Base-by-base conservation (phyloP, 2,888 invertebrate genomes). In the Drosophila prostipennis region DNA sequence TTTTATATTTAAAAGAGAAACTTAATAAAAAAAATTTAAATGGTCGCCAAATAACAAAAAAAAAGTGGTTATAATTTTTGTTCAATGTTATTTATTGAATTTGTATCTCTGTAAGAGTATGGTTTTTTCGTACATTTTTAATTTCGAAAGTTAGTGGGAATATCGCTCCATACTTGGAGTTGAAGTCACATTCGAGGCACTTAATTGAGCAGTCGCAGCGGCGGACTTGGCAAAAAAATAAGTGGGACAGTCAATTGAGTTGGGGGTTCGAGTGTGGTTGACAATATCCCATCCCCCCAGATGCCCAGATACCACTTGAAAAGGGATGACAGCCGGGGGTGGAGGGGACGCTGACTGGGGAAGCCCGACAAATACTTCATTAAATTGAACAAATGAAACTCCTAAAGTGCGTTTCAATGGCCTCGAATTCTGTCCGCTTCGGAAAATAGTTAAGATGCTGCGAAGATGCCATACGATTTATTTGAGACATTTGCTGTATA, bases 181-280 rank as follows among this genome's bases (percentile, higher is more conserved):
- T 53, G 36, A 37, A 52, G 49, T 43, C 73, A 60, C 63, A 55
- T 52, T 65, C 34, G 40, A 59, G 32, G 56, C 58, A 58, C 60
- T 69, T 74, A 74, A 79, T 74, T 79, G 68, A 52, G 80, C 80
- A 82, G 65, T 79, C 61, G 36, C 67, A 61, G 49, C 69, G 64
- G 53, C 71, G 52, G 6, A 29, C 19, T 37, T 53, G 46, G 60
- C 69, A 46, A 60, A 53, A 53, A 60, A 46, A 26, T 29, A 45
- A 55, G 32, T 53, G 39, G 46, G 36, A 59, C 58, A 63, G 58
- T 63, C 56, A 73, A 76, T 76, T 78, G 52, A 72, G 73, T 65
- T 72, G 57, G 56, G 52, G 57, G 57, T 58, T 72, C 40, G 73
- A 54, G 29, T 39, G 51, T 45, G 48, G 34, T 39, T 64, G 64